Percentiles rank a stretch among this genome's conserved stretches.
Conservation (phyloP, 2,888 invertebrate genomes). For the Apotomis betuletana region DNA sequence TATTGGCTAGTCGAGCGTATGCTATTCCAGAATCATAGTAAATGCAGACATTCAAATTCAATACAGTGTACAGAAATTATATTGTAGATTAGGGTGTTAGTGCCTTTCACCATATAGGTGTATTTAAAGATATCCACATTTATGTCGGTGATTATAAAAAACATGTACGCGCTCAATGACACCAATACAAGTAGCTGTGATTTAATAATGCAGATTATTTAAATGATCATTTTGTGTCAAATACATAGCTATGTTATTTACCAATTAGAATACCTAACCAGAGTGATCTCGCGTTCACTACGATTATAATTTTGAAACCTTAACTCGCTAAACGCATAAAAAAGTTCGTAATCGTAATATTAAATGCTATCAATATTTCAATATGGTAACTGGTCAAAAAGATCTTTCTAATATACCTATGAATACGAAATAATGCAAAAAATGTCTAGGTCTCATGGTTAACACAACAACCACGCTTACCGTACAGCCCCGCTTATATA, state of each 20-base stretch:
- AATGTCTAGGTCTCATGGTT: too few relatives aligned
- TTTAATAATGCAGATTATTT: constrained; percentile 27
- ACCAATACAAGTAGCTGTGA: constrained; percentile 46
- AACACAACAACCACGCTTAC: too few relatives aligned
- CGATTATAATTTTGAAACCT: not conserved
- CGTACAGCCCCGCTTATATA: too few relatives aligned
- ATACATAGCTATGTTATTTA: not conserved
- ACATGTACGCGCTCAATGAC: constrained; percentile 43
- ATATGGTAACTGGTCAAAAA: too few relatives aligned
- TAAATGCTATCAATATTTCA: too few relatives aligned
- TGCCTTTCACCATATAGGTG: constrained; percentile 76
- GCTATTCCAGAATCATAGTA: constrained; percentile 58
- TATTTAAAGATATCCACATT: constrained; percentile 61
- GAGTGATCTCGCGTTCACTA: not conserved
- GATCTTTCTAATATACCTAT: too few relatives aligned
- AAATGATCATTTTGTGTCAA: constrained; percentile 23
- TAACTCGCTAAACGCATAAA: too few relatives aligned
- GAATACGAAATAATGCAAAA: too few relatives aligned
- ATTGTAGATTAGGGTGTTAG: constrained; percentile 79
- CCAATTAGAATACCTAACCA: not conserved
- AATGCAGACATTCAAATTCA: constrained; percentile 56
- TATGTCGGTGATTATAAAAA: constrained; percentile 32
- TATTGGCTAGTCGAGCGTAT: constrained; percentile 74
- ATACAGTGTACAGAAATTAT: constrained; percentile 72
- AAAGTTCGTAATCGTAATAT: not conserved